Percentiles rank a stretch among this genome's conserved stretches.
phyloP scores from a whole-genome alignment of 2,113 vertebrate species.

The Axis porcinus region DNA sequence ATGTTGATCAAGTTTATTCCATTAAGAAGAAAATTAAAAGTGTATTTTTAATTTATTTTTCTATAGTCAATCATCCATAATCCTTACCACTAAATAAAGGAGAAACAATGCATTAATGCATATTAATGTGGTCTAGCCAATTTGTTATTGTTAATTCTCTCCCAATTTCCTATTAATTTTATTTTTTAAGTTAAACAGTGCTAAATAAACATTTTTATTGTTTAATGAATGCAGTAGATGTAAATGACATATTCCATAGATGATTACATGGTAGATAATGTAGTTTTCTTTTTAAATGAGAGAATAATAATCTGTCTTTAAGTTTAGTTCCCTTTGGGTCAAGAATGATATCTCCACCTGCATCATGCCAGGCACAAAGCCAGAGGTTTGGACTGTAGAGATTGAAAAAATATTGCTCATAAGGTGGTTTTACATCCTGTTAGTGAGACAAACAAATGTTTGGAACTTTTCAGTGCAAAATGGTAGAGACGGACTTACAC shows the following conservation, averaged over 20 bases:
- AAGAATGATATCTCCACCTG: background rate
- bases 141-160: background rate
- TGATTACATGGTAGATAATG: background rate
- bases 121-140: background rate
- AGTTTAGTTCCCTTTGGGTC: background rate
- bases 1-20: background rate
- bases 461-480: background rate
- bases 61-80: background rate
- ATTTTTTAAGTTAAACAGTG: background rate
- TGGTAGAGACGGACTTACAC: background rate
- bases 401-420: background rate
- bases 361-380: background rate
- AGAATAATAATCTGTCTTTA: background rate
- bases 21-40: slow-evolving; percentile 5
- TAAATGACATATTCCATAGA: background rate
- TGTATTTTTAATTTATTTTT: background rate
- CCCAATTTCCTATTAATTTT: background rate
- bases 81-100: background rate
- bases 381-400: background rate
- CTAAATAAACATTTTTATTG: background rate
- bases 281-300: background rate
- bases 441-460: background rate
- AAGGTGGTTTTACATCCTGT: background rate
- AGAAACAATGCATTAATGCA: background rate
- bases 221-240: background rate